These are phyloP conservation scores for Ophraella communa DNA, from an alignment of 2,888 invertebrate species.

Conservation along the genomic window DNA sequence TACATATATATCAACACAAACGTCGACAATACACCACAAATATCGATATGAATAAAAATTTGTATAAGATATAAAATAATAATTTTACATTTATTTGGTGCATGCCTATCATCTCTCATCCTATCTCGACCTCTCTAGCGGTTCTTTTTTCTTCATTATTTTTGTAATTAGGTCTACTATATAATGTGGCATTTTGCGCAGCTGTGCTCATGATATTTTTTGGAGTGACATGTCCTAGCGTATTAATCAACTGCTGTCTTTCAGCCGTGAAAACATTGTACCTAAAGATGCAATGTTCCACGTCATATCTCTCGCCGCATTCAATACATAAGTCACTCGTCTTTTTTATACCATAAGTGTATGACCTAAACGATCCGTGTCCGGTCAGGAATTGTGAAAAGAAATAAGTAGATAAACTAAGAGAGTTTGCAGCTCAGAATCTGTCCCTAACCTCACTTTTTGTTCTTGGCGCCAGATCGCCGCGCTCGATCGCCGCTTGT, in stretches of 20 bases:
- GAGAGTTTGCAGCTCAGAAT: too few relatives aligned
- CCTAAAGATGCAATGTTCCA: not conserved
- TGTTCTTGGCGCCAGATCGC: too few relatives aligned
- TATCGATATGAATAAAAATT: too few relatives aligned
- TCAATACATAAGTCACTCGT: not conserved
- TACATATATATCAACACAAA: too few relatives aligned
- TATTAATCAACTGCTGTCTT: not conserved
- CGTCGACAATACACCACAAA: too few relatives aligned
- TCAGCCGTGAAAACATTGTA: not conserved
- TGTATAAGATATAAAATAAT: too few relatives aligned
- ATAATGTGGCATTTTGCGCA: not conserved
- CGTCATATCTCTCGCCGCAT: not conserved
- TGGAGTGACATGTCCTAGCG: not conserved
- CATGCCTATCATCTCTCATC: too few relatives aligned
- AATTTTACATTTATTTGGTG: too few relatives aligned
- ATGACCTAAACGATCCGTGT: slow-evolving; percentile 1
- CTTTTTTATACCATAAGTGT: not conserved
- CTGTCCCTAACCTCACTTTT: too few relatives aligned
- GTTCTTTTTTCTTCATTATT: not conserved
- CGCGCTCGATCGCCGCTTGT: too few relatives aligned
- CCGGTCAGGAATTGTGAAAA: slow-evolving; percentile 13
- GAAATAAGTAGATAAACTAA: too few relatives aligned
- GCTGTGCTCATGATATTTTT: not conserved
- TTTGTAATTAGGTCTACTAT: not conserved
- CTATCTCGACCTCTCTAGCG: not conserved